Evolutionary conservation across 2,113 vertebrate genomes (phyloP).

Genomic region (Leucosticte australis): DNA sequence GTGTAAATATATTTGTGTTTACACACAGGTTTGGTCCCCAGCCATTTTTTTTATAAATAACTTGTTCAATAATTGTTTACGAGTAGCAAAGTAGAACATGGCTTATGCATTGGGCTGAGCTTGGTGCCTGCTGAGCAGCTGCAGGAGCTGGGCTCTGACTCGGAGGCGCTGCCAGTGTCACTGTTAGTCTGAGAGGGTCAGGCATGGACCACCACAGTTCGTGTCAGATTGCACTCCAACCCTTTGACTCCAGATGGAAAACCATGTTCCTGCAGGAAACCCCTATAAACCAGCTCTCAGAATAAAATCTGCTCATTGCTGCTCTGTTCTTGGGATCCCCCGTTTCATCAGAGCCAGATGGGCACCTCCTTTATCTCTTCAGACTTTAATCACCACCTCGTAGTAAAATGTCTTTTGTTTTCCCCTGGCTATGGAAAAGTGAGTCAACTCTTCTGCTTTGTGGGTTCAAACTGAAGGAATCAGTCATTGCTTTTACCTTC

Average conservation of each 20-base stretch:
- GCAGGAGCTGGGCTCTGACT: neutral
- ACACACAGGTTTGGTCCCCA: neutral
- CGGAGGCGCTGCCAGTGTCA: neutral
- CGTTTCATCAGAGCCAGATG: neutral
- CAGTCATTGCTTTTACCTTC: neutral
- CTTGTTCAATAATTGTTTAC: neutral
- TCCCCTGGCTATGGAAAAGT: neutral
- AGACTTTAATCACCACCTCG: rapidly evolving
- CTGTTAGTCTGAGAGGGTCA: neutral
- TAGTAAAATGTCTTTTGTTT: neutral
- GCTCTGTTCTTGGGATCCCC: rapidly evolving
- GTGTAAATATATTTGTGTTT: neutral
- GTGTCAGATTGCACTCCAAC: neutral
- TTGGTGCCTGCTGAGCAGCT: neutral
- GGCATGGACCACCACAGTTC: neutral
- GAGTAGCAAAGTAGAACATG: neutral
- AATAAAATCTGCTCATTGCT: neutral
- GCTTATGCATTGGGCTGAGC: neutral
- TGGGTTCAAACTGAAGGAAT: neutral
- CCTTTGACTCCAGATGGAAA: neutral
- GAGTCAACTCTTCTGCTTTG: neutral
- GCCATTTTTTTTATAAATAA: neutral
- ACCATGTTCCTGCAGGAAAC: neutral
- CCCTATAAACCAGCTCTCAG: neutral
- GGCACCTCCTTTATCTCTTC: neutral